Evolutionary conservation across 2,888 invertebrate genomes (phyloP).

Genomic region (Agonopterix arenella): DNA sequence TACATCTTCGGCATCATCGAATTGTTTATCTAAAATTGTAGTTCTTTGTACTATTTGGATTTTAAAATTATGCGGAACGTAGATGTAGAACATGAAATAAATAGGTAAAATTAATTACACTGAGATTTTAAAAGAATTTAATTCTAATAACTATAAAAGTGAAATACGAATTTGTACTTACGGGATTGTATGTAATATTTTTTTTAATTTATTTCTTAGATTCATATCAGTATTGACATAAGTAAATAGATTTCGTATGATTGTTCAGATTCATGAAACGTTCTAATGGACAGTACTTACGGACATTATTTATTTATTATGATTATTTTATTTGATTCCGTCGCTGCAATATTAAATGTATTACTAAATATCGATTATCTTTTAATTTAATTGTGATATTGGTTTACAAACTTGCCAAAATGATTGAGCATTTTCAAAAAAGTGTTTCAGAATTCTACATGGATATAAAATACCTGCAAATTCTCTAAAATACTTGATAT

Average conservation of each 20-base stretch:
- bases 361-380: too few species aligned
- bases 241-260: background rate
- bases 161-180: constrained; percentile 58
- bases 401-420: background rate
- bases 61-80: constrained; percentile 30
- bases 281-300: constrained; percentile 50
- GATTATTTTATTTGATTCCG: background rate
- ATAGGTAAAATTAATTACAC: constrained; percentile 2
- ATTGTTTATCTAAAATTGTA: constrained; percentile 22
- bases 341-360: too few species aligned
- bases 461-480: background rate
- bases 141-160: background rate
- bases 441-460: background rate
- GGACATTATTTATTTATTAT: constrained; percentile 18
- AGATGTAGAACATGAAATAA: constrained; percentile 9
- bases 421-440: background rate
- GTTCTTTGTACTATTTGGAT: constrained; percentile 36
- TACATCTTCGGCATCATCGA: constrained; percentile 28
- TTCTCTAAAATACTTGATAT: background rate
- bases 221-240: constrained; percentile 1
- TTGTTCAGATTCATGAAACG: background rate
- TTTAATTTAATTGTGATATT: too few species aligned
- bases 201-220: constrained; percentile 11
- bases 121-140: constrained; percentile 8
- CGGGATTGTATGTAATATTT: constrained; percentile 18